Conservation (phyloP, 1,140 invertebrate species). For the Zaprionus capensis region DNA sequence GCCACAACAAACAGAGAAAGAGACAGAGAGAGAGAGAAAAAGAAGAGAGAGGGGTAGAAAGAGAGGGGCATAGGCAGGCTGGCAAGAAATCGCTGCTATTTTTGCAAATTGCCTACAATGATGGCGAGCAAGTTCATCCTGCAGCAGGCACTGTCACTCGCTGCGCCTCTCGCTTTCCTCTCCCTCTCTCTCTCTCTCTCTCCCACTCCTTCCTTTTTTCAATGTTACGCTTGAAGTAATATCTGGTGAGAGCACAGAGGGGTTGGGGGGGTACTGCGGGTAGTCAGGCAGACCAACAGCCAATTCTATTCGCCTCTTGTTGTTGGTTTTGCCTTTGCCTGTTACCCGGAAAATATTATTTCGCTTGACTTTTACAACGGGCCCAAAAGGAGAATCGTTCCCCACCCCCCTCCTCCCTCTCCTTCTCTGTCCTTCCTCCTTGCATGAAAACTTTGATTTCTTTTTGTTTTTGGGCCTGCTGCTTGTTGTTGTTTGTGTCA, state of each 20-base stretch:
- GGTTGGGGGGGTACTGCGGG: neutral
- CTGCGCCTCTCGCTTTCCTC: constrained; percentile 6
- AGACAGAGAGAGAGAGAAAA: neutral
- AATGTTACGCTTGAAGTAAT: constrained; percentile 64
- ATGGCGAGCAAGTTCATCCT: constrained; percentile 73
- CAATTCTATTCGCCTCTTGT: constrained; percentile 27
- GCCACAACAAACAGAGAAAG: constrained; percentile 32
- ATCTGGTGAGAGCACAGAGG: constrained; percentile 8
- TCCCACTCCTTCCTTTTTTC: constrained; percentile 14
- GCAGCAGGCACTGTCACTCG: constrained; percentile 22
- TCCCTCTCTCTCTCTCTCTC: neutral
- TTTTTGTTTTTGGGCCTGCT: constrained; percentile 54
- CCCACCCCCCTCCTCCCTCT: neutral
- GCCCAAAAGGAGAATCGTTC: constrained; percentile 36
- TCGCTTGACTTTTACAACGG: constrained; percentile 81
- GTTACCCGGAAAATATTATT: constrained; percentile 82
- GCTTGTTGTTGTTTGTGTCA: constrained; percentile 62
- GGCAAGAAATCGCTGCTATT: constrained; percentile 73
- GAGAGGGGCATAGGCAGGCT: neutral
- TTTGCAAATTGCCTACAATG: constrained; percentile 82
- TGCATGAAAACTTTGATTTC: constrained; percentile 66
- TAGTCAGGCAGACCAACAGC: constrained; percentile 33
- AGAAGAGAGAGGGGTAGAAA: neutral
- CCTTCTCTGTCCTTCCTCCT: neutral
- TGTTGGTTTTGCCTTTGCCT: constrained; percentile 51